These are phyloP conservation scores for Tethya wilhelma DNA, from an alignment of 37 sponge, comb jelly and placozoan genomes.

Conservation along the genomic window DNA sequence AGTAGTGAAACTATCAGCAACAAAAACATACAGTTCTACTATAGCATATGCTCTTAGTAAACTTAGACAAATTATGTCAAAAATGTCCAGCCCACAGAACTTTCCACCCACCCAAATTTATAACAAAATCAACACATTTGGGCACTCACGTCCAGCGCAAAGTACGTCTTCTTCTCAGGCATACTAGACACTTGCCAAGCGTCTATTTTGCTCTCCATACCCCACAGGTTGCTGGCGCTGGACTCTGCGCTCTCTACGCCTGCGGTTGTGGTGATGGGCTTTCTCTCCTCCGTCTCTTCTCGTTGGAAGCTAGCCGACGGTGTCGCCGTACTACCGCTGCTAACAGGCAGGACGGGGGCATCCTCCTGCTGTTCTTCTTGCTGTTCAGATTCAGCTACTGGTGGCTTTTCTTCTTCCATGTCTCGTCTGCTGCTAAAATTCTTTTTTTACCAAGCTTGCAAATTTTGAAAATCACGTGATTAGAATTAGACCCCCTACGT, in stretches of 20 bases:
- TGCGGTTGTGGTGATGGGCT: background rate
- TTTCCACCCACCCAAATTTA: background rate
- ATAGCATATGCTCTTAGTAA: background rate
- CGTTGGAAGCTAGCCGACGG: too few species aligned
- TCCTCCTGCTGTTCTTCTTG: too few species aligned
- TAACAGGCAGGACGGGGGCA: background rate
- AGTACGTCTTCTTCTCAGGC: constrained; percentile 54
- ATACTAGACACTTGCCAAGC: constrained; percentile 39
- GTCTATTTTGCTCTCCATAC: background rate
- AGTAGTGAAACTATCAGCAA: too few species aligned
- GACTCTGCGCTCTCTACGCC: background rate
- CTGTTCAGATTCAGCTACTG: too few species aligned
- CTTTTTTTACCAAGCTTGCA: too few species aligned
- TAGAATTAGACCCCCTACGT: too few species aligned
- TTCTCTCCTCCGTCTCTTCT: too few species aligned
- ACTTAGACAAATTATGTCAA: too few species aligned
- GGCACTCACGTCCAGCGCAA: constrained; percentile 37
- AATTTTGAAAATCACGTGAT: too few species aligned
- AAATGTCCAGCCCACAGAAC: background rate
- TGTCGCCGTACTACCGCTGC: background rate
- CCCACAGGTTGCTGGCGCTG: background rate
- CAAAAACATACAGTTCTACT: background rate
- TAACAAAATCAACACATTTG: background rate
- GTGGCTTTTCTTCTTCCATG: too few species aligned
- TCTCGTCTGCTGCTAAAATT: too few species aligned